Conservation (phyloP, 2,113 vertebrate genomes). For the Pavo muticus region DNA sequence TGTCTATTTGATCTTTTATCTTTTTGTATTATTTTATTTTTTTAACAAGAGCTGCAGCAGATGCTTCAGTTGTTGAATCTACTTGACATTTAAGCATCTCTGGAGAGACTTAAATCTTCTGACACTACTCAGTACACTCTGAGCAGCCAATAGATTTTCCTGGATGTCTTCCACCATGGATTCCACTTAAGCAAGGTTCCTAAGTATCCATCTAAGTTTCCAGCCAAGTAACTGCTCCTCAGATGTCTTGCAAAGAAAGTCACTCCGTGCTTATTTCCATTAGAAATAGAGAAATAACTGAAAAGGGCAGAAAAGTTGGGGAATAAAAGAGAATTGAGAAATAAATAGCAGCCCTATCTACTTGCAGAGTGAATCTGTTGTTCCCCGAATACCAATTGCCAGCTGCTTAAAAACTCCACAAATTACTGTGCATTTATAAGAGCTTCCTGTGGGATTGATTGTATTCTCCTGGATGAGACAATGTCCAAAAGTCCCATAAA, state of each 20-base stretch:
- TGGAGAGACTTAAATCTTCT: conserved; percentile 74
- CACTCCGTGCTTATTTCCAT: conserved; percentile 60
- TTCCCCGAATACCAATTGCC: neutral
- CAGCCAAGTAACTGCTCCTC: conserved; percentile 65
- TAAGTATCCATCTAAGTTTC: conserved; percentile 69
- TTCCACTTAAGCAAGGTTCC: conserved; percentile 69
- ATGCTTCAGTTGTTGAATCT: conserved; percentile 9
- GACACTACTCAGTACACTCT: conserved; percentile 59
- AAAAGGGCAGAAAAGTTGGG: neutral
- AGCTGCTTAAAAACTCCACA: neutral
- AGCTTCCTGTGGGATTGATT: neutral
- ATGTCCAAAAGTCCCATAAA: neutral
- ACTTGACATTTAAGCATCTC: conserved; percentile 66
- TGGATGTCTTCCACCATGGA: conserved; percentile 69
- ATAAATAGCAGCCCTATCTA: neutral
- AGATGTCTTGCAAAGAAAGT: conserved; percentile 55
- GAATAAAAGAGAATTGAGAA: neutral
- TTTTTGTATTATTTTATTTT: neutral
- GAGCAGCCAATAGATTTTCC: conserved; percentile 70
- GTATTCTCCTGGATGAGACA: neutral
- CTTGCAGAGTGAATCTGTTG: neutral
- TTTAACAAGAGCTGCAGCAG: conserved; percentile 20
- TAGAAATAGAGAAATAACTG: conserved; percentile 45
- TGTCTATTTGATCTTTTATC: neutral
- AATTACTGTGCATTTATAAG: neutral